Conservation (phyloP, 2,113 vertebrate species). For the Pterocles burchelli region DNA sequence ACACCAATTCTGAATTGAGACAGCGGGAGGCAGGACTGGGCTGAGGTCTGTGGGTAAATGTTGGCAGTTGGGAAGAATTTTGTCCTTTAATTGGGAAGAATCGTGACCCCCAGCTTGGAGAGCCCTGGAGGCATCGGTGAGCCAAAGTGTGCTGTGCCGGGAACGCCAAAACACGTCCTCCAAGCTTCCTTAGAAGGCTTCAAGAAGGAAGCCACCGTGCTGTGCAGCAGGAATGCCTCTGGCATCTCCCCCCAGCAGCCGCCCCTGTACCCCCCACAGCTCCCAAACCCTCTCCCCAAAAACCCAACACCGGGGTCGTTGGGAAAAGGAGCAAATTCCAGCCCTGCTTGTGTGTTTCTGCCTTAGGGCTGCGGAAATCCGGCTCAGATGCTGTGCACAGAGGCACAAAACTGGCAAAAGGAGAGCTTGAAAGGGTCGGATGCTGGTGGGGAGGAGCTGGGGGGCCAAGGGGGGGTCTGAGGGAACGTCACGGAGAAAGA, state of each 20-base stretch:
- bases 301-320: no score
- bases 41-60: neutral
- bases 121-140: neutral
- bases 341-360: neutral
- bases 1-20: rapidly evolving
- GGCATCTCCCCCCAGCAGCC: no score
- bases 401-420: neutral
- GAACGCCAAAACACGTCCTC: neutral
- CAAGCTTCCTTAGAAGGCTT: neutral
- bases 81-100: no score
- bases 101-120: no score
- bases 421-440: neutral
- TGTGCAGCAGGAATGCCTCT: neutral
- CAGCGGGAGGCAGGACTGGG: no score
- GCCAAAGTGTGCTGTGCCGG: neutral
- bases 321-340: neutral
- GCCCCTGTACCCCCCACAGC: no score
- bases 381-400: neutral
- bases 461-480: neutral
- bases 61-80: neutral
- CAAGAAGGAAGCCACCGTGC: neutral
- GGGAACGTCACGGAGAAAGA: rapidly evolving
- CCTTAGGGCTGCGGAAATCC: neutral
- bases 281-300: no score
- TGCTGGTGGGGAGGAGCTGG: neutral